phyloP scores from a whole-genome alignment of 1,140 invertebrate species.

The Gryllus bimaculatus region DNA sequence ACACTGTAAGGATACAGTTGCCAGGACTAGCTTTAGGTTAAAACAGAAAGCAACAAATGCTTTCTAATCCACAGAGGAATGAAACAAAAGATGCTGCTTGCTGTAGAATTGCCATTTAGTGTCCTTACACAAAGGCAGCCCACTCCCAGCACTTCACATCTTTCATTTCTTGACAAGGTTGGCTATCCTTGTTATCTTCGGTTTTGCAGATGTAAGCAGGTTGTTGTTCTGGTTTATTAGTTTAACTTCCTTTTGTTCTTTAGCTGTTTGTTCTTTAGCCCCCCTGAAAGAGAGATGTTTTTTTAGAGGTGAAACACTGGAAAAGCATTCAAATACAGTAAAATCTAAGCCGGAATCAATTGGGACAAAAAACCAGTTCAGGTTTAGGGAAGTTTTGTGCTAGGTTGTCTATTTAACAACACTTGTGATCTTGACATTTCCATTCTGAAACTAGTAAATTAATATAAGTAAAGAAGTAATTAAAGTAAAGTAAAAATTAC shows the following conservation, averaged over 20 bases:
- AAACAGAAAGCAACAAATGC: background rate
- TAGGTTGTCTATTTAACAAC: no score
- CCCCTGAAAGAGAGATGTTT: conserved; percentile 31
- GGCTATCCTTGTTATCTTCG: conserved; percentile 37
- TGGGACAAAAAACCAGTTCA: no score
- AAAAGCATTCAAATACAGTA: conserved; percentile 18
- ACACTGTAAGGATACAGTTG: background rate
- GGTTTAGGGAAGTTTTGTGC: no score
- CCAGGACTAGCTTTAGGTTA: background rate
- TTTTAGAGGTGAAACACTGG: background rate
- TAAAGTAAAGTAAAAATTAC: no score
- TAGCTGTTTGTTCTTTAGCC: conserved; percentile 38
- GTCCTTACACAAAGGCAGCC: background rate
- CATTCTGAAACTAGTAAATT: no score
- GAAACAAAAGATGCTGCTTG: background rate
- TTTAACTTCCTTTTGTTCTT: conserved; percentile 31
- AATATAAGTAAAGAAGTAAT: no score
- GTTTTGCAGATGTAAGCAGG: conserved; percentile 28
- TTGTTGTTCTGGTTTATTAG: conserved; percentile 31
- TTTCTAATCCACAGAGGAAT: background rate
- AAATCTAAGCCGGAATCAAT: background rate
- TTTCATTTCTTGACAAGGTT: conserved; percentile 38
- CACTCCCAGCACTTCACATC: background rate
- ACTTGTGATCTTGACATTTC: no score
- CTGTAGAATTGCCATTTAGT: background rate